A percentile compares a stretch with the other conserved stretches of the same genome.
Evolutionary conservation across 2,113 vertebrate genomes (phyloP).

Genomic region (Eclectus roratus): DNA sequence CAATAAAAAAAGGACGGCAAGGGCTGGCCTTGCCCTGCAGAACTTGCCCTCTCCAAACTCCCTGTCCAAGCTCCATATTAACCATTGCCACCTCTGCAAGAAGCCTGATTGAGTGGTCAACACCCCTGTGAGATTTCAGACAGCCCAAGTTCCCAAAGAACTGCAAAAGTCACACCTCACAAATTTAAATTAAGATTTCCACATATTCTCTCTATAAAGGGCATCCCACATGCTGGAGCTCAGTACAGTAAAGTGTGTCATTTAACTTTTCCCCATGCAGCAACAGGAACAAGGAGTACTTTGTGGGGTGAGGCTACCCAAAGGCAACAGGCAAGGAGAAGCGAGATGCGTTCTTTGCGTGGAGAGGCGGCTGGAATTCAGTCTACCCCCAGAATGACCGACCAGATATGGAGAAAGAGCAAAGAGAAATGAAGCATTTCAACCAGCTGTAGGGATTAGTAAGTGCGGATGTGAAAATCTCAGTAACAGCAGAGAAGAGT

Average conservation of each 20-base stretch:
- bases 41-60: not conserved
- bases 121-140: not conserved
- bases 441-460: not conserved
- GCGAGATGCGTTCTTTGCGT: accelerated
- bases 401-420: not conserved
- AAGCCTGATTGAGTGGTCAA: not conserved
- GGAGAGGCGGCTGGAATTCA: not conserved
- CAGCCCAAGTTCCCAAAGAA: accelerated
- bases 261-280: not conserved
- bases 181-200: not conserved
- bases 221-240: not conserved
- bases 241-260: not conserved
- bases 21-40: not conserved
- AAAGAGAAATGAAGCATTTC: not conserved
- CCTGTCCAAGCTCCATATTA: not conserved
- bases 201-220: not conserved
- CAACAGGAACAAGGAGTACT: not conserved
- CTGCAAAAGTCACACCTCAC: not conserved
- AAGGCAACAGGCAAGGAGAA: not conserved
- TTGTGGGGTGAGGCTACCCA: not conserved
- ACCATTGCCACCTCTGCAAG: not conserved
- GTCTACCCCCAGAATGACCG: not conserved
- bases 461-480: not conserved
- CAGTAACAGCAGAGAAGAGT: not conserved
- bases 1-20: not conserved